Base-by-base conservation (phyloP, 2,797 vertebrate genomes). In the Otolemur crassicaudatus region DNA sequence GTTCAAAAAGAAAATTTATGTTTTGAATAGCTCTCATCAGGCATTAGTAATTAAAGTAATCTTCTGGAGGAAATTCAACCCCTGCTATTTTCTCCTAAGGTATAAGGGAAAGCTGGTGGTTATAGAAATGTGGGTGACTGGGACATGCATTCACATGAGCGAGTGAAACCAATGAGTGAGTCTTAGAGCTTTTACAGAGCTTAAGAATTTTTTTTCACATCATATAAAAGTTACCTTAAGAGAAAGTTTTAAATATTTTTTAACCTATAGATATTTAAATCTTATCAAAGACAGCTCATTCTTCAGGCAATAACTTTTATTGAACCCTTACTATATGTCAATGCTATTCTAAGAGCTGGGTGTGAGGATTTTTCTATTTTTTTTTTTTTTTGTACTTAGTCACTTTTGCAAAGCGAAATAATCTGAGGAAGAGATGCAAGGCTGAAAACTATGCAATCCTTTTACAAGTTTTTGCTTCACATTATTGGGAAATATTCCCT, bases 211-310 rank as follows among this genome's bases (percentile, higher is more conserved):
- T 90, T 46, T 89, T 87, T 72, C 23, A 11, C 27, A 19, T 0
- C 61, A 29, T 79, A 56, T 29, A 63, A 83, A 79, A 95, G 88
- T 34, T 65, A 67, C 23, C 23, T 37, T 34, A 19, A 60, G 31
- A 82, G 75, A 40, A 76, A 22, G 40, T 84, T 92, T 34, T 72
- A 93, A 90, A 49, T 80, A 70, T 65, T 80, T 91, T 29, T 82
- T 70, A 90, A 60, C 34, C 17, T 90, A 7, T 87, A 73, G 58
- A 92, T 82, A 86, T 67, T 20, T 60, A 83, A 87, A 72, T 60
- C 49, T 87, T 72, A 60, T 49, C 70, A 84, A 89, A 4, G 23
- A n/a, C 4, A 84, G 34, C 90, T 85, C 34, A 40, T 58, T 84
- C 60, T 10, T 53, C 20, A 34, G 31, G 65, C 20, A 29, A 23